A percentile compares a stretch with the other conserved stretches of the same genome.
Evolutionary conservation across 2,888 invertebrate species (phyloP).

Genomic region (Apantesis nais): DNA sequence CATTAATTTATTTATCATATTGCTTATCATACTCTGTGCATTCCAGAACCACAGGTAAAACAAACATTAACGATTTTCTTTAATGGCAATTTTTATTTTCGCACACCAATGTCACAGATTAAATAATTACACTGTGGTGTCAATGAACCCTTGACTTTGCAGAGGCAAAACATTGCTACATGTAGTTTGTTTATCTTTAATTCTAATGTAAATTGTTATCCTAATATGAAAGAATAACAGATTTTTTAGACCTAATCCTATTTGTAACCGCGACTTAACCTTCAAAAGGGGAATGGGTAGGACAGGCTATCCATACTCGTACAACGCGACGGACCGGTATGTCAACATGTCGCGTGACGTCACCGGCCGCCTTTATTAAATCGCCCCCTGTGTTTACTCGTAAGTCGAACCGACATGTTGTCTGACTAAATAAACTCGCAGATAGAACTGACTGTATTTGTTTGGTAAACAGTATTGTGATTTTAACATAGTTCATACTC

Average conservation of each 20-base stretch:
- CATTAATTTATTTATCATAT: background rate
- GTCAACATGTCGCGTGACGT: constrained; percentile 13
- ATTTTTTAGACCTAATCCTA: background rate
- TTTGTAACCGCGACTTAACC: background rate
- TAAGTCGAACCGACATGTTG: constrained; percentile 11
- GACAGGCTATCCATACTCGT: background rate
- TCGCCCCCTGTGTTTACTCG: constrained; percentile 6
- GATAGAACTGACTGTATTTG: constrained; percentile 9
- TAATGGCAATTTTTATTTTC: constrained; percentile 25
- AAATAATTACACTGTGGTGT: constrained; percentile 47
- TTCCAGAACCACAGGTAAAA: constrained; percentile 10
- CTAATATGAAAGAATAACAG: constrained; percentile 36
- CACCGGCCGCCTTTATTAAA: constrained; percentile 16
- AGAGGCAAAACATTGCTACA: constrained; percentile 45
- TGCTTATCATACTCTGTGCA: background rate
- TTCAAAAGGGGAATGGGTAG: background rate
- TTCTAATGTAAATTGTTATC: constrained; percentile 61
- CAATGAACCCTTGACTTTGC: constrained; percentile 59
- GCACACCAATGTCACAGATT: constrained; percentile 49
- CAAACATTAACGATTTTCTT: constrained; percentile 8
- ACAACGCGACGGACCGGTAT: background rate
- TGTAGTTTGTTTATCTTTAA: constrained; percentile 48
- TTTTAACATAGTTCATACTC: background rate
- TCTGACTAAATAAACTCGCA: constrained; percentile 15
- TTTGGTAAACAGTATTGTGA: constrained; percentile 9